Conservation (phyloP, 35 echinoderm and acorn worm species). For the Ophiothrix spiculata region DNA sequence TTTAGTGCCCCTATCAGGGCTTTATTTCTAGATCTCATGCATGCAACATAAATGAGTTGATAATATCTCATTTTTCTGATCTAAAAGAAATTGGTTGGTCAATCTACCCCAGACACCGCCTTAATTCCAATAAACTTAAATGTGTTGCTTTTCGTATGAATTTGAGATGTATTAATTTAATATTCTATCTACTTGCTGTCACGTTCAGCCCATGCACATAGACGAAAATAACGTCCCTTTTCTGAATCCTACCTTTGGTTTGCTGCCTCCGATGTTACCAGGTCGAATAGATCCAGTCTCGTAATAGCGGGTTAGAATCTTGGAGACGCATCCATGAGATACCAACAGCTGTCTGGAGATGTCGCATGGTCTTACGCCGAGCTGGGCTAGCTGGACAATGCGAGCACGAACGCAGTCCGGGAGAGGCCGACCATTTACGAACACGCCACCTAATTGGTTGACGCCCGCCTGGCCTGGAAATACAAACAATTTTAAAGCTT, state of each 20-base stretch:
- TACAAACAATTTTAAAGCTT: slow-evolving; percentile 1
- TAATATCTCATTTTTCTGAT: too few relatives aligned
- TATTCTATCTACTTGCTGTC: too few relatives aligned
- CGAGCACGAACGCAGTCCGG: slow-evolving; percentile 89
- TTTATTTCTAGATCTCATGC: too few relatives aligned
- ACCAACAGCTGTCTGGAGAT: slow-evolving; percentile 89
- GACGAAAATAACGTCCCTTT: too few relatives aligned
- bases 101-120: too few relatives aligned
- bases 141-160: too few relatives aligned
- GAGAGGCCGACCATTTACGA: slow-evolving; percentile 91
- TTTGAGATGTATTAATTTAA: too few relatives aligned
- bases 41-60: too few relatives aligned
- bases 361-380: slow-evolving; percentile 86
- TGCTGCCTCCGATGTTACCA: slow-evolving; percentile 95
- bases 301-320: slow-evolving; percentile 94
- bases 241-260: slow-evolving; percentile 99
- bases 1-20: too few relatives aligned
- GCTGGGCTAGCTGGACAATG: slow-evolving; percentile 87
- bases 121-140: too few relatives aligned
- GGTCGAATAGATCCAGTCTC: slow-evolving; percentile 97
- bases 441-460: slow-evolving; percentile 90
- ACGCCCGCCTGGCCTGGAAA: slow-evolving; percentile 86
- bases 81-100: too few relatives aligned
- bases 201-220: too few relatives aligned
- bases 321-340: slow-evolving; percentile 93